phyloP scores from a whole-genome alignment of 2,113 vertebrate species.

The Pomatorhinus ruficollis region DNA sequence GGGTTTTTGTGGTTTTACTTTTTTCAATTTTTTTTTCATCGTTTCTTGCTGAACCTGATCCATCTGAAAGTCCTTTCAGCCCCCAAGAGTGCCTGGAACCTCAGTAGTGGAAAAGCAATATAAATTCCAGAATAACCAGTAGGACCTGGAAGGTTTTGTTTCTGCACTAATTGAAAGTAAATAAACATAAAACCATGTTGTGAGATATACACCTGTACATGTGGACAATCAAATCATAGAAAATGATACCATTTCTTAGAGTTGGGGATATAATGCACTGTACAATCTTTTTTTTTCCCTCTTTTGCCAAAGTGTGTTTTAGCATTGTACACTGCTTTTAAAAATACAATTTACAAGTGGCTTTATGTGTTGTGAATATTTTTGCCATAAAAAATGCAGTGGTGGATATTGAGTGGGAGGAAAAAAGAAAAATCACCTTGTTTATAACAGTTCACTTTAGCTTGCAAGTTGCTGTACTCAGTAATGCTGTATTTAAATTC shows the following conservation, averaged over 20 bases:
- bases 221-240: constrained; percentile 70
- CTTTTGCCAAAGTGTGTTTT: constrained; percentile 77
- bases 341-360: constrained; percentile 69
- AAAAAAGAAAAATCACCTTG: constrained; percentile 74
- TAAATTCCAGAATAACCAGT: constrained; percentile 65
- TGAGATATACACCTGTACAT: constrained; percentile 26
- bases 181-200: constrained; percentile 1
- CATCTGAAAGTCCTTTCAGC: constrained; percentile 33
- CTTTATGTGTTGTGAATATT: constrained; percentile 72
- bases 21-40: neutral
- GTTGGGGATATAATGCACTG: constrained; percentile 78
- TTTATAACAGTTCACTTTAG: constrained; percentile 78
- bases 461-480: constrained; percentile 83
- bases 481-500: constrained; percentile 69
- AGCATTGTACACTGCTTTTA: constrained; percentile 68
- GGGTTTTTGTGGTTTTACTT: neutral
- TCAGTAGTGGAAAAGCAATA: constrained; percentile 75
- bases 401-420: constrained; percentile 70
- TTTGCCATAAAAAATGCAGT: constrained; percentile 78
- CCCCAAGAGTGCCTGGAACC: constrained; percentile 76
- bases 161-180: constrained; percentile 62
- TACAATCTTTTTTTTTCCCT: constrained; percentile 68
- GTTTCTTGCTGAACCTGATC: neutral
- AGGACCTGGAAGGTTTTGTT: constrained; percentile 65
- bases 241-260: constrained; percentile 53